Percentiles rank a stretch among this genome's conserved stretches.
These are phyloP conservation scores for Cassiopea xamachana DNA, from an alignment of 30 jellyfish, hydroid and myxozoan genomes.

Conservation along the genomic window DNA sequence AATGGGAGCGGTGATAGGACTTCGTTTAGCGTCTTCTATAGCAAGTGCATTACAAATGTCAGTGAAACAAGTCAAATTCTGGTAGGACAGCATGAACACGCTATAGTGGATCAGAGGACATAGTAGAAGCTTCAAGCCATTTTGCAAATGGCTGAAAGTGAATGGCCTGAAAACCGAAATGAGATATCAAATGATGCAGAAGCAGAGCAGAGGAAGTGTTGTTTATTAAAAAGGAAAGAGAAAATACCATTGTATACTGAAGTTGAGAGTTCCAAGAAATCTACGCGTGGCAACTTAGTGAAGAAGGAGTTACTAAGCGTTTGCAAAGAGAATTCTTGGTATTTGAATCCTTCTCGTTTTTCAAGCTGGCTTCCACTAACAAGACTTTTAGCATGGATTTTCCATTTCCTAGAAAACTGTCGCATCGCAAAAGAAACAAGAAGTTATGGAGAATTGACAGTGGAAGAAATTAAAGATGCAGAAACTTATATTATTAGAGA, in stretches of 20 bases:
- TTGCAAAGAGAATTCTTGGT: neutral
- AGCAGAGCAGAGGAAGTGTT: too few relatives aligned
- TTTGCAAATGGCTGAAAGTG: neutral
- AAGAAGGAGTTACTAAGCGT: neutral
- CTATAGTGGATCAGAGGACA: conserved; percentile 37
- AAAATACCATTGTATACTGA: neutral
- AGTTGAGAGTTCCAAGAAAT: neutral
- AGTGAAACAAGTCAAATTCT: neutral
- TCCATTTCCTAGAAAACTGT: neutral
- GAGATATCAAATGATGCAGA: neutral
- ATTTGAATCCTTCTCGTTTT: neutral
- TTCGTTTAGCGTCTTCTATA: neutral
- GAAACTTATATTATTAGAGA: conserved; percentile 10
- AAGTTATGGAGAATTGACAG: conserved; percentile 16
- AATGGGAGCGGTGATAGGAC: conserved; percentile 33
- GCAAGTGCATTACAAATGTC: neutral
- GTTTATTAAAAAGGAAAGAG: neutral
- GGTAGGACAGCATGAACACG: conserved; percentile 45
- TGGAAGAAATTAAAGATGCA: conserved; percentile 49
- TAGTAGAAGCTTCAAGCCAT: conserved; percentile 34
- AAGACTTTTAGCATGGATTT: conserved; percentile 15
- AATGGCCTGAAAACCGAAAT: neutral
- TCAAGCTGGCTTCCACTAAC: conserved; percentile 15
- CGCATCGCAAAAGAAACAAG: neutral
- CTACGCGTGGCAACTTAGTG: neutral